Conservation (phyloP, 2,113 vertebrate genomes). For the Pollachius pollachius region DNA sequence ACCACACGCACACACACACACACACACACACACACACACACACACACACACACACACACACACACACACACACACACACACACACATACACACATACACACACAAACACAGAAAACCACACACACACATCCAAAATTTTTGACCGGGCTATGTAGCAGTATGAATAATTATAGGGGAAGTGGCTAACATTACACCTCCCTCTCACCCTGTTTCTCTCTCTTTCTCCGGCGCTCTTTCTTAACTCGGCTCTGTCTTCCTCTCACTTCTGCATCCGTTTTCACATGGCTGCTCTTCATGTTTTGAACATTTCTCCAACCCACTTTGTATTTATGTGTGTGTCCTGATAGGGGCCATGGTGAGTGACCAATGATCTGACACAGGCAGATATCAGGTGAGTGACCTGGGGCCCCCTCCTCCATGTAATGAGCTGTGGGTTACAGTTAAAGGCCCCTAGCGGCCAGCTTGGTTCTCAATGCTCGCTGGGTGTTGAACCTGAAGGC, state of each 20-base stretch:
- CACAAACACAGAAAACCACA: too few species aligned
- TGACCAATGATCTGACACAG: constrained; percentile 76
- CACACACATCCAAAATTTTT: too few species aligned
- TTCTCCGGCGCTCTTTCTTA: constrained; percentile 5
- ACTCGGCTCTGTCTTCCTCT: not conserved
- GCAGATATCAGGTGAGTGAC: constrained; percentile 71
- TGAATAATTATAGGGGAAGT: constrained; percentile 57
- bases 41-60: too few species aligned
- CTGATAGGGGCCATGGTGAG: constrained; percentile 66
- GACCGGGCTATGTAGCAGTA: too few species aligned
- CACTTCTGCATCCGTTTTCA: constrained; percentile 32
- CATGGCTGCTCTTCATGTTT: constrained; percentile 38
- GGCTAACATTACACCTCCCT: constrained; percentile 50
- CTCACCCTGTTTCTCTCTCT: constrained; percentile 33
- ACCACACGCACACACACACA: not conserved
- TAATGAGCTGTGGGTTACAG: not conserved
- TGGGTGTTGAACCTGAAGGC: too few species aligned
- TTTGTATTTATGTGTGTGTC: constrained; percentile 1
- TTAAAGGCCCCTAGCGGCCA: not conserved
- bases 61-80: too few species aligned
- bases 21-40: too few species aligned
- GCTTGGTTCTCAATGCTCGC: not conserved
- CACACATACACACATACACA: too few species aligned
- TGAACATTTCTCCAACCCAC: constrained; percentile 28
- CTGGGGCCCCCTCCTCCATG: too few species aligned